Percentiles rank a stretch among this genome's conserved stretches.
These are phyloP conservation scores for Fragum sueziense DNA, from an alignment of 2,888 invertebrate species.

Conservation along the genomic window DNA sequence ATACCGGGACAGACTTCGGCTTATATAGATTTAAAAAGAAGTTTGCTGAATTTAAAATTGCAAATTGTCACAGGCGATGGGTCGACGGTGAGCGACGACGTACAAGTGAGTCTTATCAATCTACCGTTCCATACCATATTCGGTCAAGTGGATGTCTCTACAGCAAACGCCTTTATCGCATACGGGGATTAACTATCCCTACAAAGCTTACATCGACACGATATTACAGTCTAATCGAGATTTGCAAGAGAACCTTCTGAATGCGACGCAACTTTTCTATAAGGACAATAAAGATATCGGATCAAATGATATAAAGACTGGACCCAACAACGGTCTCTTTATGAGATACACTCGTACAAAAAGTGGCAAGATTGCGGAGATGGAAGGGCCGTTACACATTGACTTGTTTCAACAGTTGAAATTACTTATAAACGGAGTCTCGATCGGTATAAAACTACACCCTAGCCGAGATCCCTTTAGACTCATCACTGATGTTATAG, in stretches of 20 bases:
- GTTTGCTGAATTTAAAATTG: too few relatives aligned
- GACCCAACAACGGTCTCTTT: constrained; percentile 38
- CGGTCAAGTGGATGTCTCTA: too few relatives aligned
- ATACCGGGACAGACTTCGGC: too few relatives aligned
- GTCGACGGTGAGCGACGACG: too few relatives aligned
- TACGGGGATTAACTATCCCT: constrained; percentile 51
- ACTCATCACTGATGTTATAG: constrained; percentile 28
- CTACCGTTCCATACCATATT: too few relatives aligned
- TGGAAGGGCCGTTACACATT: constrained; percentile 40
- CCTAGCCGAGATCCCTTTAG: constrained; percentile 37
- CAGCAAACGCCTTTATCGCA: constrained; percentile 30
- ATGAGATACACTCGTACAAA: constrained; percentile 19
- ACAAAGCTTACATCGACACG: constrained; percentile 59
- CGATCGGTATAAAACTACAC: constrained; percentile 47
- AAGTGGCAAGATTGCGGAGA: constrained; percentile 42
- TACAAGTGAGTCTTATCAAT: too few relatives aligned
- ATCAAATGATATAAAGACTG: constrained; percentile 30
- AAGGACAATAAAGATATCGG: constrained; percentile 45
- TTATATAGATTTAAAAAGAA: too few relatives aligned
- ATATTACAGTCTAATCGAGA: constrained; percentile 36
- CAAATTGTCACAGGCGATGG: too few relatives aligned
- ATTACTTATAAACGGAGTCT: constrained; percentile 44
- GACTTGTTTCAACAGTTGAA: constrained; percentile 46
- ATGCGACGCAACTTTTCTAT: constrained; percentile 33
- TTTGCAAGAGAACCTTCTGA: not conserved